Evolutionary conservation across 2,113 vertebrate genomes (phyloP).

Genomic region (Callipepla californica): DNA sequence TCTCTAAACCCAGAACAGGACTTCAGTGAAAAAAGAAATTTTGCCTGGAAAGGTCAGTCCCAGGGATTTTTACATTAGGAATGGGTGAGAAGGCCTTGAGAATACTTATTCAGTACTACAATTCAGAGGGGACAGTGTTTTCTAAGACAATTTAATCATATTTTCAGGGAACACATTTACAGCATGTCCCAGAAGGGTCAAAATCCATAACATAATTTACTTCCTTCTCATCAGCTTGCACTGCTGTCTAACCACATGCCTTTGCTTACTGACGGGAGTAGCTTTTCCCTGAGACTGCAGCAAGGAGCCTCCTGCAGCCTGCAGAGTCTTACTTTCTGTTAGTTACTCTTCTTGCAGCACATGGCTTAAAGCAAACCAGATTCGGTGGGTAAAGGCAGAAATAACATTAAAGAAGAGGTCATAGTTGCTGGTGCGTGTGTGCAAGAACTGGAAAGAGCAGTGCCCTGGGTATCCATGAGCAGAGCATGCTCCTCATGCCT

Average conservation of each 20-base stretch:
- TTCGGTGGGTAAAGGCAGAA: neutral
- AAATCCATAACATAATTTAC: neutral
- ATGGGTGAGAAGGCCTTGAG: neutral
- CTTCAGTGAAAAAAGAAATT: neutral
- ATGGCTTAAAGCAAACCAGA: neutral
- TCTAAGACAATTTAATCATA: neutral
- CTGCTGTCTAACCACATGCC: accelerated
- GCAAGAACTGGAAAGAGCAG: neutral
- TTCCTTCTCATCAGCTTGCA: neutral
- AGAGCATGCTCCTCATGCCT: accelerated
- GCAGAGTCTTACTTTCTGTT: neutral
- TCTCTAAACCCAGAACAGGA: neutral
- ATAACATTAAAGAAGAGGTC: neutral
- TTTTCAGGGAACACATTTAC: neutral
- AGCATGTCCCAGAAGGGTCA: neutral
- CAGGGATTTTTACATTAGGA: neutral
- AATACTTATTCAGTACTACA: neutral
- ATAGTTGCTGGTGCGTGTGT: accelerated
- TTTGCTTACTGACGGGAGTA: neutral
- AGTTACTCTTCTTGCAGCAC: neutral
- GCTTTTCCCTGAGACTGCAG: neutral
- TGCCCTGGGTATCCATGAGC: neutral
- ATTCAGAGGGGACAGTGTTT: neutral
- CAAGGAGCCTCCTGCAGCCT: neutral
- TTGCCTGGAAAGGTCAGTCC: neutral